Conservation (phyloP, 2,113 vertebrate species). For the Ramphastos sulfuratus region DNA sequence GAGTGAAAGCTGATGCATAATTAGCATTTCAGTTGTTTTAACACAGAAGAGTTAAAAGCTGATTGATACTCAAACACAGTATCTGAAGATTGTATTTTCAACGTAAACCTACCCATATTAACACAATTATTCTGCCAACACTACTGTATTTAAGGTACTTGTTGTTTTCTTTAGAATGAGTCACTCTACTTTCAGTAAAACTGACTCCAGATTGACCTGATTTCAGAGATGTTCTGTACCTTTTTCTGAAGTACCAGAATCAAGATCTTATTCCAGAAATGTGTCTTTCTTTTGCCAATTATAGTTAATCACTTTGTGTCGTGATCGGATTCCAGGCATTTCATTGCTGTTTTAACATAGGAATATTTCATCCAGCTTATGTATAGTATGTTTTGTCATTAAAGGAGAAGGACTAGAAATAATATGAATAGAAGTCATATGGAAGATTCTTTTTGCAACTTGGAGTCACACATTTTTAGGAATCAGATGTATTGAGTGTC, state of each 20-base stretch:
- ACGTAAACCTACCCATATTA: background rate
- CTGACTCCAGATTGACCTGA: background rate
- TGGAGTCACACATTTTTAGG: background rate
- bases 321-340: background rate
- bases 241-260: background rate
- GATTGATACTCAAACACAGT: background rate
- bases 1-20: constrained; percentile 1
- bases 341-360: background rate
- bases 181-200: background rate
- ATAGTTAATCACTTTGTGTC: background rate
- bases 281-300: background rate
- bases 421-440: background rate
- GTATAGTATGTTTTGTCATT: background rate
- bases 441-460: background rate
- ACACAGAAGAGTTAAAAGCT: background rate
- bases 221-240: background rate
- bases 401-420: background rate
- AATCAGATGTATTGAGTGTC: background rate
- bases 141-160: background rate
- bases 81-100: background rate
- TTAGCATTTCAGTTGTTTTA: constrained; percentile 5
- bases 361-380: background rate
- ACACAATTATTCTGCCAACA: background rate
- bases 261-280: background rate
- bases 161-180: background rate